Percentiles rank a stretch among this genome's conserved stretches.
These are phyloP conservation scores for Lycaon pictus DNA, from an alignment of 2,113 vertebrate genomes.

Conservation along the genomic window DNA sequence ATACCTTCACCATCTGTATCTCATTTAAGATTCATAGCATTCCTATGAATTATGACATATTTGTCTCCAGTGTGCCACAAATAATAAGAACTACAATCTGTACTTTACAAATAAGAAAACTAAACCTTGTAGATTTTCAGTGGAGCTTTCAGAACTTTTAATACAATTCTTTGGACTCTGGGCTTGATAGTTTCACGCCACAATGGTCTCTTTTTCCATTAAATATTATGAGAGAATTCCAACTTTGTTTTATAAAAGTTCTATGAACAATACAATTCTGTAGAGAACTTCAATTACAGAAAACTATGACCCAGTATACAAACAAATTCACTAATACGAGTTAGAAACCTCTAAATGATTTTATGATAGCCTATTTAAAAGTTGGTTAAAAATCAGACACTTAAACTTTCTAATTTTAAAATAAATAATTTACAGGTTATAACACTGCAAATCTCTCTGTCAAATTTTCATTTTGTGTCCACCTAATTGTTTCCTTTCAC, in stretches of 20 bases:
- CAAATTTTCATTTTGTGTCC: not conserved
- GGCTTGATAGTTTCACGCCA: not conserved
- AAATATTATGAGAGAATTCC: not conserved
- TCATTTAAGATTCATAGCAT: not conserved
- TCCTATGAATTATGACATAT: not conserved
- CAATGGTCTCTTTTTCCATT: not conserved
- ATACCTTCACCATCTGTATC: not conserved
- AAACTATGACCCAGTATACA: not conserved
- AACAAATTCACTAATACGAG: not conserved
- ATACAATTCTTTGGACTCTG: not conserved
- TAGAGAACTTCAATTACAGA: not conserved
- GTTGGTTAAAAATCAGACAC: not conserved
- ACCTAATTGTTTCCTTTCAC: not conserved
- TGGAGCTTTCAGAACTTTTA: not conserved
- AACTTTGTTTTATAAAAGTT: not conserved
- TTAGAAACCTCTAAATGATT: not conserved
- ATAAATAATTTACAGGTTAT: not conserved
- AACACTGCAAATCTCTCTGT: not conserved
- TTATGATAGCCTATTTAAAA: not conserved
- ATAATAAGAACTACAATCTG: not conserved
- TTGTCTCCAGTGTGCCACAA: not conserved
- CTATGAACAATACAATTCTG: not conserved
- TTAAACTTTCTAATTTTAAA: conserved; percentile 3
- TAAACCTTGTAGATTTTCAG: not conserved
- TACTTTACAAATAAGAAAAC: not conserved